phyloP scores from a whole-genome alignment of 2,113 vertebrate species.

The Hypanus sabinus region DNA sequence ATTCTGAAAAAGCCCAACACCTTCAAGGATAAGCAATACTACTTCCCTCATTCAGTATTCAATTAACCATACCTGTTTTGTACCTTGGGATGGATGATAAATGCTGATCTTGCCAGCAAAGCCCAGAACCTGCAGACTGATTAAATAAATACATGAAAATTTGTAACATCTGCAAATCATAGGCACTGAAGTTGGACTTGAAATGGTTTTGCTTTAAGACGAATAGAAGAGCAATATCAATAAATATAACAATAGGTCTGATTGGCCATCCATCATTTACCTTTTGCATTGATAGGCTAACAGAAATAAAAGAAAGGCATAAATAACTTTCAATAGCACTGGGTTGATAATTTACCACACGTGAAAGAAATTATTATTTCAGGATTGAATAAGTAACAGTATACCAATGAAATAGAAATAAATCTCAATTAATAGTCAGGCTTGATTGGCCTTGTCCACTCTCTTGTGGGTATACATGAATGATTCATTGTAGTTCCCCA shows the following conservation, averaged over 20 bases:
- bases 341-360: no score
- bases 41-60: no score
- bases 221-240: not conserved
- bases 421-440: not conserved
- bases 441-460: conserved; percentile 13
- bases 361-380: not conserved
- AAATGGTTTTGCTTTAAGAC: not conserved
- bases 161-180: not conserved
- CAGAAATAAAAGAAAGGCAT: not conserved
- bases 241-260: not conserved
- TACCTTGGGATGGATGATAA: no score
- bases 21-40: no score
- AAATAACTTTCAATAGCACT: not conserved
- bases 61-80: no score
- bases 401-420: not conserved
- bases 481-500: not conserved
- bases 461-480: conserved; percentile 11
- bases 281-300: not conserved
- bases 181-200: not conserved
- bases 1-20: no score
- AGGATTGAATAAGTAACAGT: not conserved
- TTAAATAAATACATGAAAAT: not conserved
- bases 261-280: not conserved
- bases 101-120: no score
- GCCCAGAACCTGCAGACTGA: no score